phyloP scores from a whole-genome alignment of 2,797 vertebrate species.

The Xyrichtys novacula region DNA sequence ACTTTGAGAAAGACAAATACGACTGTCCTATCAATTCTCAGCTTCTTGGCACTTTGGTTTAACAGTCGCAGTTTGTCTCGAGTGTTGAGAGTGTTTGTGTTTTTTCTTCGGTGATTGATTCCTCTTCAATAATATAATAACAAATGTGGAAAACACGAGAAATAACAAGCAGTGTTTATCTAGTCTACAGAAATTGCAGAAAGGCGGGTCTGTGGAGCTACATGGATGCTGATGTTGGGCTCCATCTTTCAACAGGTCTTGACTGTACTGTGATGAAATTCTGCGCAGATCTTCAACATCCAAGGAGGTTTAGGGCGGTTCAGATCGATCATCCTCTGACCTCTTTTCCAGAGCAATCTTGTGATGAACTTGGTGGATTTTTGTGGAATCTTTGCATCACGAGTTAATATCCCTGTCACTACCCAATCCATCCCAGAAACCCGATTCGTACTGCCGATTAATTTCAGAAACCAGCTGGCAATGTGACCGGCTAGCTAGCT shows the following conservation, averaged over 20 bases:
- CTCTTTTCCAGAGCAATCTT: background rate
- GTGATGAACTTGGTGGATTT: background rate
- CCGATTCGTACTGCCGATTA: no score
- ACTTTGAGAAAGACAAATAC: constrained; percentile 41
- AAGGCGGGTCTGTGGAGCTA: background rate
- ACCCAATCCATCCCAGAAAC: no score
- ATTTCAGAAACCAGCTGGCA: no score
- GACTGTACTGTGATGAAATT: background rate
- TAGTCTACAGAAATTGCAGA: constrained; percentile 9
- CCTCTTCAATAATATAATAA: constrained; percentile 22
- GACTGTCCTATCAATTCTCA: constrained; percentile 46
- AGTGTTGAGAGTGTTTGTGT: constrained; percentile 39
- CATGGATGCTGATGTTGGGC: background rate
- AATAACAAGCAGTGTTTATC: constrained; percentile 32
- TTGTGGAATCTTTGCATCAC: background rate
- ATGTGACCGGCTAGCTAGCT: no score
- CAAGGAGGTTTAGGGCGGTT: background rate
- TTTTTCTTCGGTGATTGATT: constrained; percentile 47
- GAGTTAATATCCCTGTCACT: no score
- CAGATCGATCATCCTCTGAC: background rate
- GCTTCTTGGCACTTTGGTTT: constrained; percentile 37
- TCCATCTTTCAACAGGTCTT: constrained; percentile 3
- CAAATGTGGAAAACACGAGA: constrained; percentile 18
- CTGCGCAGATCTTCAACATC: background rate
- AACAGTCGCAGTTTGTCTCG: constrained; percentile 38